Percentiles rank a stretch among this genome's conserved stretches.
phyloP scores from a whole-genome alignment of 2,888 invertebrate species.

The Ormyrus labotus region DNA sequence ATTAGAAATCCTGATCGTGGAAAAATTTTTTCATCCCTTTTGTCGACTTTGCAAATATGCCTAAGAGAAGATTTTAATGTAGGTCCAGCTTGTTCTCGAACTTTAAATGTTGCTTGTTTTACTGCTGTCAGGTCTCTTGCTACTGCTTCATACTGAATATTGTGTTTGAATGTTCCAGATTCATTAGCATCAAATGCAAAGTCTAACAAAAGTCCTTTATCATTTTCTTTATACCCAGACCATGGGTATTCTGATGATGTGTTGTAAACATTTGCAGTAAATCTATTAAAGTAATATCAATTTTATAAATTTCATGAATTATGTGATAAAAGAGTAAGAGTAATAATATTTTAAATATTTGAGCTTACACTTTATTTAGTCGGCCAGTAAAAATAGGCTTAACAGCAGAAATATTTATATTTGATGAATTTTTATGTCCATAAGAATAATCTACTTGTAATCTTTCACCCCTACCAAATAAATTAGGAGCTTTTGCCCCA shows the following conservation, averaged over 20 bases:
- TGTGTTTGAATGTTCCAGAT: constrained; percentile 81
- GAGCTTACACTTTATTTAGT: constrained; percentile 82
- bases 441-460: constrained; percentile 89
- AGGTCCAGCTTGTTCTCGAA: constrained; percentile 93
- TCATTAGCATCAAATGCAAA: constrained; percentile 82
- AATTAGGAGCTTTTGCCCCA: constrained; percentile 87
- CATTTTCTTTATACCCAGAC: constrained; percentile 88
- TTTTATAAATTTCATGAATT: background rate
- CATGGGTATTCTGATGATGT: constrained; percentile 86
- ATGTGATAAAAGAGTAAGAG: constrained; percentile 24
- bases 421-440: constrained; percentile 88
- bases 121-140: constrained; percentile 88
- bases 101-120: constrained; percentile 86
- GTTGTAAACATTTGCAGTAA: constrained; percentile 85
- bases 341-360: constrained; percentile 22
- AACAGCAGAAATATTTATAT: constrained; percentile 86
- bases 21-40: constrained; percentile 87
- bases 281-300: constrained; percentile 74
- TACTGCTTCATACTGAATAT: constrained; percentile 90
- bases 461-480: constrained; percentile 91
- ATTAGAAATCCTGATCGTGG: constrained; percentile 85
- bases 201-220: constrained; percentile 87
- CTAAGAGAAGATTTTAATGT: constrained; percentile 91
- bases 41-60: constrained; percentile 87
- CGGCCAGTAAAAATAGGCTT: constrained; percentile 89